A percentile compares a stretch with the other conserved stretches of the same genome.
Evolutionary conservation across 92 coral and sea anemone species (phyloP).

Genomic region (Umimayanthus kanabou): DNA sequence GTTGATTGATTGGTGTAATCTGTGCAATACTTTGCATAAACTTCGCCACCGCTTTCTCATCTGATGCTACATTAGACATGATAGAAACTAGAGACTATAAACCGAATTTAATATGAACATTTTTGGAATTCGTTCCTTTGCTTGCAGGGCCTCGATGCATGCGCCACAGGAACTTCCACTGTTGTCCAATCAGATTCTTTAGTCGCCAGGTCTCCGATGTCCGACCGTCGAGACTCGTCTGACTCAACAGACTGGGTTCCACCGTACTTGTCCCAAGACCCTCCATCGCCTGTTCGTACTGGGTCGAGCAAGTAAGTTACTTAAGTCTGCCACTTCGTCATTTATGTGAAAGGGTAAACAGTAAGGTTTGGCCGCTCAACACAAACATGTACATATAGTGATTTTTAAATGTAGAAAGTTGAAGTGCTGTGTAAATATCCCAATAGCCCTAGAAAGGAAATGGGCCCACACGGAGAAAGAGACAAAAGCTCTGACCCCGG

Average conservation of each 20-base stretch:
- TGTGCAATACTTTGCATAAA: too few species aligned
- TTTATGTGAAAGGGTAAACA: too few species aligned
- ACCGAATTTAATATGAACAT: not conserved
- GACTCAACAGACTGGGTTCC: conserved; percentile 3
- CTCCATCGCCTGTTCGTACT: conserved; percentile 27
- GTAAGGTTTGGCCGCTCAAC: too few species aligned
- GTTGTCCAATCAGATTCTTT: conserved; percentile 8
- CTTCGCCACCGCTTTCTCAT: too few species aligned
- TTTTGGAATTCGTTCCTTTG: not conserved
- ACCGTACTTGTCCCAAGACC: conserved; percentile 1
- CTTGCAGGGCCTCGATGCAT: conserved; percentile 22
- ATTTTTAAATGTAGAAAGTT: too few species aligned
- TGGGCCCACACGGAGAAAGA: too few species aligned
- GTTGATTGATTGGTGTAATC: not conserved
- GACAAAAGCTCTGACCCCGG: too few species aligned
- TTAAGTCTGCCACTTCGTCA: not conserved
- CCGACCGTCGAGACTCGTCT: conserved; percentile 23
- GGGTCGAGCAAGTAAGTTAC: conserved; percentile 1
- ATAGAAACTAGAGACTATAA: too few species aligned
- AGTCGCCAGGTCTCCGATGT: conserved; percentile 8
- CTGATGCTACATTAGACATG: too few species aligned
- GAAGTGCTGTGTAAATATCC: too few species aligned
- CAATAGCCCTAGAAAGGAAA: too few species aligned
- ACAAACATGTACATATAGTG: too few species aligned
- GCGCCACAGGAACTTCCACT: conserved; percentile 16